These are phyloP conservation scores for Thereva unica DNA, from an alignment of 2,888 invertebrate genomes.

Conservation along the genomic window DNA sequence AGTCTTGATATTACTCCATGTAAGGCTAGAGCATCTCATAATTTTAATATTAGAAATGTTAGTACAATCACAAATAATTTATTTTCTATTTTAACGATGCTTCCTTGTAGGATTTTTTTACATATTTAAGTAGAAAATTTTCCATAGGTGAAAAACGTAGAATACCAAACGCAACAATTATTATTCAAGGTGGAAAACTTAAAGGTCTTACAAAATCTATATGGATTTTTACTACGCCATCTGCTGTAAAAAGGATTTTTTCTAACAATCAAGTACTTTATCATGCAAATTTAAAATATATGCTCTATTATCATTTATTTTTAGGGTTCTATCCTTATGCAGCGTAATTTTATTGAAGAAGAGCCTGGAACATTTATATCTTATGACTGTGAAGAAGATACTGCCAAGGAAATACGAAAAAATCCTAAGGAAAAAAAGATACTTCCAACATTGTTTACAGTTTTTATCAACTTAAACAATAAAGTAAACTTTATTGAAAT, in stretches of 20 bases:
- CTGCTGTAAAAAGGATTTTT: constrained; percentile 75
- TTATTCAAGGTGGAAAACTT: constrained; percentile 66
- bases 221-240: constrained; percentile 72
- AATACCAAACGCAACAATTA: constrained; percentile 67
- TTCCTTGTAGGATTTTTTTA: constrained; percentile 65
- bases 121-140: constrained; percentile 72
- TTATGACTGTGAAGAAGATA: constrained; percentile 25
- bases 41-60: constrained; percentile 72
- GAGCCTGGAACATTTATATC: constrained; percentile 64
- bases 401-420: background rate
- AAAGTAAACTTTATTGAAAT: constrained; percentile 40
- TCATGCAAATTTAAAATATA: background rate
- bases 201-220: constrained; percentile 72
- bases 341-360: constrained; percentile 67
- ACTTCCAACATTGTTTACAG: constrained; percentile 49
- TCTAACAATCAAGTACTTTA: constrained; percentile 64
- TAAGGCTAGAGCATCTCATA: constrained; percentile 68
- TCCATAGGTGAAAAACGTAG: constrained; percentile 67
- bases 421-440: constrained; percentile 47
- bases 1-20: constrained; percentile 72
- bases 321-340: constrained; percentile 66
- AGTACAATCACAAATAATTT: constrained; percentile 37
- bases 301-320: constrained; percentile 44
- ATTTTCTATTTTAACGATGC: constrained; percentile 39
- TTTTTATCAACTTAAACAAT: constrained; percentile 48